phyloP scores from a whole-genome alignment of 2,113 vertebrate genomes.

The Cryptoleucopteryx plumbea region DNA sequence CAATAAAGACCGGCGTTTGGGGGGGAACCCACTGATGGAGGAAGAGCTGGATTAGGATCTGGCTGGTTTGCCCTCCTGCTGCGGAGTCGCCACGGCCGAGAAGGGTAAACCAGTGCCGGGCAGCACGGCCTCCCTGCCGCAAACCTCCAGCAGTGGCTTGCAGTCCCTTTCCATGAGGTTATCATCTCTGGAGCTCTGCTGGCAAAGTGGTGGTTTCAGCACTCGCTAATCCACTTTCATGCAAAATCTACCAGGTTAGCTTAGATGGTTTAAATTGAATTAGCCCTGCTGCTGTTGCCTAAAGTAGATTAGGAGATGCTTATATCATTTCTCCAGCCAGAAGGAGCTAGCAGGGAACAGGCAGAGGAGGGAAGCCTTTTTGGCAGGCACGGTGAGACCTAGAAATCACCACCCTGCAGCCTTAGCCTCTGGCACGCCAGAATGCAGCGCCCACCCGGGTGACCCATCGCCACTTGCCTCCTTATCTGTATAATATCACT shows the following conservation, averaged over 20 bases:
- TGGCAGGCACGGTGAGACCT: background rate
- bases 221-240: slow-evolving; percentile 26
- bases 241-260: slow-evolving; percentile 12
- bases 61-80: background rate
- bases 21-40: background rate
- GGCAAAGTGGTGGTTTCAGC: background rate
- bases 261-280: slow-evolving; percentile 15
- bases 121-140: accelerated
- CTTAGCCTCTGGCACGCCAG: background rate
- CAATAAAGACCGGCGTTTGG: background rate
- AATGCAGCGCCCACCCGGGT: background rate
- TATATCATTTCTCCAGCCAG: background rate
- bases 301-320: slow-evolving; percentile 15
- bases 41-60: background rate
- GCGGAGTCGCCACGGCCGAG: accelerated
- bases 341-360: background rate
- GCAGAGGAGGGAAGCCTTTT: background rate
- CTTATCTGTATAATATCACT: background rate
- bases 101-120: background rate
- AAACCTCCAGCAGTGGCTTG: background rate
- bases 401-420: background rate
- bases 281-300: background rate
- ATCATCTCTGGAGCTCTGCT: background rate
- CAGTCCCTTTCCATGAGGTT: background rate
- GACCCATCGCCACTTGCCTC: background rate